A percentile compares a stretch with the other conserved stretches of the same genome.
phyloP scores from a whole-genome alignment of 2,797 vertebrate genomes.

The Callimico goeldii region DNA sequence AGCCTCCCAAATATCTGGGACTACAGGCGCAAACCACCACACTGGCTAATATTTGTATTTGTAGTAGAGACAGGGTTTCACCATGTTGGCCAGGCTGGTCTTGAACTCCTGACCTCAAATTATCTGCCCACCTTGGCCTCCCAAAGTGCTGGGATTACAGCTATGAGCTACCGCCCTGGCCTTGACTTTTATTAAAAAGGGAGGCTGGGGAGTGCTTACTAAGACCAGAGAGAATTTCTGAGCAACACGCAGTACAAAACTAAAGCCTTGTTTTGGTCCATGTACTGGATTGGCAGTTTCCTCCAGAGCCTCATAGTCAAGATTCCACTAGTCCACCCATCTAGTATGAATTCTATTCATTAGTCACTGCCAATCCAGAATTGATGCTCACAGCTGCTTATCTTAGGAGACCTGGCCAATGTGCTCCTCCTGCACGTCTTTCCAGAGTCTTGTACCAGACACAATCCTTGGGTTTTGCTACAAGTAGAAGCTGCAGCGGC shows the following conservation, averaged over 20 bases:
- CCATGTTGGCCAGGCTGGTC: too few species aligned
- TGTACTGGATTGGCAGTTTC: not conserved
- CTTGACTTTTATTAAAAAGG: not conserved
- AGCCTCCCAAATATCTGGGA: too few species aligned
- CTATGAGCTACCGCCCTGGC: too few species aligned
- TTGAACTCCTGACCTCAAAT: too few species aligned
- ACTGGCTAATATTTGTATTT: not conserved
- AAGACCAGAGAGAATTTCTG: not conserved
- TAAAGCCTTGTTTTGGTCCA: not conserved
- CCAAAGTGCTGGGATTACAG: too few species aligned
- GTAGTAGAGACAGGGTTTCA: not conserved
- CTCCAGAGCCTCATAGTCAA: not conserved
- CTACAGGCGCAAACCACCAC: too few species aligned
- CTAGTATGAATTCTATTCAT: not conserved
- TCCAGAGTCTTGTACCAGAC: not conserved
- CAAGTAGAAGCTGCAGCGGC: not conserved
- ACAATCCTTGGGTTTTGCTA: not conserved
- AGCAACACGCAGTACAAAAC: not conserved
- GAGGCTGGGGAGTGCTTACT: not conserved
- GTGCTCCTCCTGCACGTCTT: not conserved
- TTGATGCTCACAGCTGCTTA: rapidly evolving
- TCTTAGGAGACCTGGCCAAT: not conserved
- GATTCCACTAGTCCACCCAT: not conserved
- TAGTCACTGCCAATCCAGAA: not conserved
- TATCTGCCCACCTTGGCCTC: too few species aligned